Base-by-base conservation (phyloP, 2,797 vertebrate species). In the Eupleurogrammus muticus region DNA sequence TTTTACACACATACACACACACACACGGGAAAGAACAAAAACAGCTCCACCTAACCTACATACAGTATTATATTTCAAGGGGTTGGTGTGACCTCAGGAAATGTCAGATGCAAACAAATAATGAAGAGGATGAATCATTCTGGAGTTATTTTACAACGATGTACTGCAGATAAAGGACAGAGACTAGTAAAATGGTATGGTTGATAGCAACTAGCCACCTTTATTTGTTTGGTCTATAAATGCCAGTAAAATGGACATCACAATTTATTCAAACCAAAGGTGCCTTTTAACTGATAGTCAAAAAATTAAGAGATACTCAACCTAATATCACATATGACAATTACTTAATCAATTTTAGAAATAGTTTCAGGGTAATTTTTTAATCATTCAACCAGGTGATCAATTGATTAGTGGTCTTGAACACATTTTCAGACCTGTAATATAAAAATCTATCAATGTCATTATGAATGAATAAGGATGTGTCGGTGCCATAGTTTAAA, bases 81-180 rank as follows among this genome's bases (percentile, higher is more conserved):
- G 13, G 65, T 59, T 61, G 7, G 17, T 53, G 9, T 60, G 24
- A 56, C 50, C 9, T 70, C 5, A 9, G 16, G 49, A 28, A 40
- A 52, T 20, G 17, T 44, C 40, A 44, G 14, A 38, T 38, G 36
- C 12, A 17, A 24, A 24, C 24, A 48, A 52, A 6, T 11, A 32
- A 21, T 4, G 16, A 38, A n/a, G 0, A 38, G 53, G 13, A 65
- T 44, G 42, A 51, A 28, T 42, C 14, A 23, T 61, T n/a, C 21
- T 21, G 0, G 35, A 46, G 21, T 24, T 53, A 16, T 61, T 65
- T 42, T 61, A 32, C 35, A 51, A 32, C 10, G 3, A 44, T 35
- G 50, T 21, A 51, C 19, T 58, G 36, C 11, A 44, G 57, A 73
- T 48, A 51, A 61, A 49, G 17, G 40, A 44, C 17, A 11, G 47